Evolutionary conservation across 2,888 invertebrate genomes (phyloP), one percentile per base, ranked within the genome.

Genomic region (Clivina fossor): DNA sequence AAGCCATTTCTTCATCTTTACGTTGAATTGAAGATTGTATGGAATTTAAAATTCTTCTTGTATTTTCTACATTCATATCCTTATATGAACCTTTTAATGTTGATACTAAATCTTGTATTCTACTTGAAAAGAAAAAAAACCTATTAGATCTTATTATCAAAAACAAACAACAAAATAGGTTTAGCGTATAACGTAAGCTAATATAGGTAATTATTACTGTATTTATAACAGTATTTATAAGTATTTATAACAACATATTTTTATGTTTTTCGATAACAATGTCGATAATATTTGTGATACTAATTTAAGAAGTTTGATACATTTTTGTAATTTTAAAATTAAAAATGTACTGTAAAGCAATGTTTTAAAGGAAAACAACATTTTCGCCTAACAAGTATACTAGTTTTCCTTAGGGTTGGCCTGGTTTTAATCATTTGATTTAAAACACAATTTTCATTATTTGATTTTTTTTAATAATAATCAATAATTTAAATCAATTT

Each of bases 1-100:
- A 90, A 9, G 91, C 88, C 84, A 95, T 91, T 70, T 94, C 93
- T 74, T 94, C 94, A 72, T 93, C 93, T 71, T 94, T 93, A 68
- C 84, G 87, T 76, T 90, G 90, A 71, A 93, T 89, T 64, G 86
- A 86, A 62, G 82, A 79, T 72, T 92, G 90, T 66, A 93, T 88
- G 58, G 82, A 83, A 63, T 85, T 83, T 55, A 86, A 72, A 55
- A 90, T 79, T 58, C 83, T 81, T 56, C 83, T 80, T 16, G 88
- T 84, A 62, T 83, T 79, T 51, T 90, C 90, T 1, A 84, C 78
- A 55, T 85, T 85, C 54, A 93, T 75, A 61, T 86, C 91, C 63
- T 85, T 83, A 72, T 92, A 89, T 38, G 81, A 78, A 41, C 82
- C 80, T 61, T 85, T 83, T 26, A 94, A 78, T 1, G 88, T 85